Evolutionary conservation across 2,888 invertebrate species (phyloP).

Genomic region (Agrenia bidenticulata): DNA sequence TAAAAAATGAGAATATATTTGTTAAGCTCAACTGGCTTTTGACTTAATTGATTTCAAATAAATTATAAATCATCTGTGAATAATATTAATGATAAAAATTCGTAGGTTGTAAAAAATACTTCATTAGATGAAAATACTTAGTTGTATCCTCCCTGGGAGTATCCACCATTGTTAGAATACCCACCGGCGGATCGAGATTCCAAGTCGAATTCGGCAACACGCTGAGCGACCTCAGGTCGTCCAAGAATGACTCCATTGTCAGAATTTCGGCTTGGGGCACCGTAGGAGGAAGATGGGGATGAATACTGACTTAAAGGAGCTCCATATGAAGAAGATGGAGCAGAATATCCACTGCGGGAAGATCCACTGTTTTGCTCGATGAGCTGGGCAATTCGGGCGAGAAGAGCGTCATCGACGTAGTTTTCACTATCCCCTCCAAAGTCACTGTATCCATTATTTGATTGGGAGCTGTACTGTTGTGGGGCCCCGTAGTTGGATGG

Average conservation of each 20-base stretch:
- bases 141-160: constrained; percentile 25
- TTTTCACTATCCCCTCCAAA: neutral
- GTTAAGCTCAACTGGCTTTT: too few species aligned
- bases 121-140: constrained; percentile 8
- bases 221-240: constrained; percentile 27
- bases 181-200: neutral
- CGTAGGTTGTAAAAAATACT: too few species aligned
- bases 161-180: constrained; percentile 12
- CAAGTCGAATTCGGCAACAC: constrained; percentile 27
- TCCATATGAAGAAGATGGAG: constrained; percentile 16
- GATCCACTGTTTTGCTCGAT: constrained; percentile 20
- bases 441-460: neutral
- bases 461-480: neutral
- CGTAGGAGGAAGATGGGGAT: constrained; percentile 11
- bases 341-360: neutral
- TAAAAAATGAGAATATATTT: too few species aligned
- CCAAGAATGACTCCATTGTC: constrained; percentile 22
- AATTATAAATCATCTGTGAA: too few species aligned
- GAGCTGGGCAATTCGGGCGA: constrained; percentile 39
- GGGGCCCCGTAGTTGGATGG: constrained; percentile 34
- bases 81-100: too few species aligned
- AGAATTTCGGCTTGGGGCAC: constrained; percentile 14
- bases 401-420: constrained; percentile 24
- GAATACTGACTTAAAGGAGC: constrained; percentile 13
- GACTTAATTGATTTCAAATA: too few species aligned